Conservation (phyloP, 2,797 vertebrate genomes). For the Mareca penelope region DNA sequence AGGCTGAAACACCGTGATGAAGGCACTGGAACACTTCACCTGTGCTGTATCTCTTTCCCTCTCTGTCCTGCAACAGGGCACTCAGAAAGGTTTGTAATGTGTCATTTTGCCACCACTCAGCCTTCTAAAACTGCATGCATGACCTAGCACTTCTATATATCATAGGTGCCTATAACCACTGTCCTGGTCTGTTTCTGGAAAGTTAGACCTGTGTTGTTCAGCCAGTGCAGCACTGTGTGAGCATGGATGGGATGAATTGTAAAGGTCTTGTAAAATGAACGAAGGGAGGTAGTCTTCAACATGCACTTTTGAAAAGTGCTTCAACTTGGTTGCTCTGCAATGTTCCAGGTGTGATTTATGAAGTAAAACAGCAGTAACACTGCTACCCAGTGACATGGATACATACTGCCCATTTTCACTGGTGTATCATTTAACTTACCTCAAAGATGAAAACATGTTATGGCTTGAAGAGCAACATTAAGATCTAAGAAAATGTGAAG, state of each 20-base stretch:
- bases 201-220: background rate
- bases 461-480: background rate
- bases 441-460: background rate
- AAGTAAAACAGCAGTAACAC: too few relatives aligned
- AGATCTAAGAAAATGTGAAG: too few relatives aligned
- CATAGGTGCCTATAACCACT: fast-evolving
- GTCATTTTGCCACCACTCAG: too few relatives aligned
- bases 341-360: background rate
- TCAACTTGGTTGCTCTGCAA: too few relatives aligned
- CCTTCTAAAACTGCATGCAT: background rate
- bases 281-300: background rate
- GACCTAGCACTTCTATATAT: too few relatives aligned
- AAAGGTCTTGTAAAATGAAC: background rate
- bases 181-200: fast-evolving
- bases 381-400: background rate
- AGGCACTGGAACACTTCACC: background rate
- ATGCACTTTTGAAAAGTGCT: background rate
- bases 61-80: background rate
- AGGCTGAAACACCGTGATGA: background rate
- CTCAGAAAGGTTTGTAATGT: too few relatives aligned
- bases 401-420: background rate
- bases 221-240: background rate
- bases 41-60: too few relatives aligned
- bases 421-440: background rate
- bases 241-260: background rate